Conservation (phyloP, 2,797 vertebrate species). For the Anguilla obscura region DNA sequence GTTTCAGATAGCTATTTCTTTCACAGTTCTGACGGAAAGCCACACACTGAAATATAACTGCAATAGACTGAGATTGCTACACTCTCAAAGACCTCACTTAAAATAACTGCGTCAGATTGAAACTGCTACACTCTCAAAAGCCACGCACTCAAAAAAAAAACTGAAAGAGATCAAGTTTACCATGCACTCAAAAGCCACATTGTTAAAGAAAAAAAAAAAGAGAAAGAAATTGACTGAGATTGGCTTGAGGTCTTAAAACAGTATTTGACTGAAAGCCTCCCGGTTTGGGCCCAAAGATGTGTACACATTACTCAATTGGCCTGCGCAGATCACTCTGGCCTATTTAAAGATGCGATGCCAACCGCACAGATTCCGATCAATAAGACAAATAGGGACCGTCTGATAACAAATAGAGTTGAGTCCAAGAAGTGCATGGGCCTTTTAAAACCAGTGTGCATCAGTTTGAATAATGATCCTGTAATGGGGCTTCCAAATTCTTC, state of each 20-base stretch:
- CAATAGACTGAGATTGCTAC: neutral
- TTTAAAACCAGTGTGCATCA: constrained; percentile 64
- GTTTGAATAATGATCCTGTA: constrained; percentile 66
- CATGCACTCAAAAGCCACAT: neutral
- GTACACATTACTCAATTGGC: constrained; percentile 28
- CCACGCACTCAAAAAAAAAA: neutral
- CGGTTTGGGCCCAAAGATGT: neutral
- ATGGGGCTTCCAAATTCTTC: constrained; percentile 60
- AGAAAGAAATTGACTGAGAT: neutral
- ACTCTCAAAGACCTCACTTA: neutral
- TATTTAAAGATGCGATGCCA: constrained; percentile 47
- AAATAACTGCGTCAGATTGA: neutral
- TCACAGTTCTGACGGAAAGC: neutral
- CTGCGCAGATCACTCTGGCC: constrained; percentile 17
- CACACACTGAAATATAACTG: neutral
- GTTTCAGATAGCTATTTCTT: neutral
- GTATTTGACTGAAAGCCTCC: neutral
- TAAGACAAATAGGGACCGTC: constrained; percentile 71
- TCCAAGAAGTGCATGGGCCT: constrained; percentile 69
- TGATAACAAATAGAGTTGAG: constrained; percentile 66
- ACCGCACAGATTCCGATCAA: constrained; percentile 68
- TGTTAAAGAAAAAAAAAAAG: neutral
- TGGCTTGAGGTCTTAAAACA: neutral
- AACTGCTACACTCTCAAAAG: neutral
- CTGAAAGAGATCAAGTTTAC: neutral